phyloP scores from a whole-genome alignment of 2,888 invertebrate species.

The Synanthedon vespiformis region DNA sequence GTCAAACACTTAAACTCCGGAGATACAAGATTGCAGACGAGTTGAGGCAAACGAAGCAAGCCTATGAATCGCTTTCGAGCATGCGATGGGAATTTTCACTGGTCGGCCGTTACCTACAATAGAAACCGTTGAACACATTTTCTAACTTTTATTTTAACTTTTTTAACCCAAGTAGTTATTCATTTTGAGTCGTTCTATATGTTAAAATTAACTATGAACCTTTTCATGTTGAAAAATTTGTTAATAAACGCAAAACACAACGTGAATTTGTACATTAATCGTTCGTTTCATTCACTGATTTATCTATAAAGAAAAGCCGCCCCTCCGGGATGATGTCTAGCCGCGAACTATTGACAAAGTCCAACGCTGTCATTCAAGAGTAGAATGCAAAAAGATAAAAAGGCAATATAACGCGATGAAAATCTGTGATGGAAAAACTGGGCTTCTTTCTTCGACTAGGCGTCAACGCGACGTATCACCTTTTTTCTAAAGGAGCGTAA shows the following conservation, averaged over 20 bases:
- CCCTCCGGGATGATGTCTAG: background rate
- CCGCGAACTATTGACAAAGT: background rate
- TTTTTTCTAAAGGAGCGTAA: conserved; percentile 56
- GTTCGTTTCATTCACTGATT: too few species aligned
- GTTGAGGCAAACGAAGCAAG: conserved; percentile 58
- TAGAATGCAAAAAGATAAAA: background rate
- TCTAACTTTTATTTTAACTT: background rate
- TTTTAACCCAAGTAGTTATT: background rate
- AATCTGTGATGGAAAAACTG: background rate
- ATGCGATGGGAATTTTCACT: conserved; percentile 43
- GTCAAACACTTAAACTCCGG: conserved; percentile 62
- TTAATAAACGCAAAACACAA: too few species aligned
- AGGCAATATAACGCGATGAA: background rate
- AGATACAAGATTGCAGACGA: conserved; percentile 62
- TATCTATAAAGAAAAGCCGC: too few species aligned
- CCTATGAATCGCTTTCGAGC: conserved; percentile 54
- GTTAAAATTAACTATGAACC: too few species aligned
- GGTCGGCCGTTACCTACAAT: conserved; percentile 7
- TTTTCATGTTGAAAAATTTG: too few species aligned
- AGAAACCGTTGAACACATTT: background rate
- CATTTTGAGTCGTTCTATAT: too few species aligned
- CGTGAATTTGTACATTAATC: too few species aligned
- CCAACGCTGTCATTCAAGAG: background rate
- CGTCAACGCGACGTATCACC: conserved; percentile 56
- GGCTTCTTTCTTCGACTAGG: conserved; percentile 11